phyloP scores from a whole-genome alignment of 2,797 vertebrate genomes.

The Scomberomorus guttatus region DNA sequence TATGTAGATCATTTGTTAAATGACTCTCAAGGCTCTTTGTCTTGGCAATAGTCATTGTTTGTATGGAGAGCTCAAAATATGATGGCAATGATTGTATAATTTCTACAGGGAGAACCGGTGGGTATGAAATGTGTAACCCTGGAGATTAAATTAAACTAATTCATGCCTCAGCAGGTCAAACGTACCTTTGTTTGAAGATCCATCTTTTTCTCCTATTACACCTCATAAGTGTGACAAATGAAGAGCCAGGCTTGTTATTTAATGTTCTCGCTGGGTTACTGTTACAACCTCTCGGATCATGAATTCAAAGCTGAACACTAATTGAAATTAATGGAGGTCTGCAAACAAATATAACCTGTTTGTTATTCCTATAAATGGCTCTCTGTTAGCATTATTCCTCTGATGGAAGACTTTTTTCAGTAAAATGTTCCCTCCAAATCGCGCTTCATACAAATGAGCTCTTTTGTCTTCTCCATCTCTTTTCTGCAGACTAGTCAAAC shows the following conservation, averaged over 20 bases:
- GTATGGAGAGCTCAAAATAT: conserved; percentile 7
- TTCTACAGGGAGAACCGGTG: conserved; percentile 45
- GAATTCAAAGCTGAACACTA: conserved; percentile 35
- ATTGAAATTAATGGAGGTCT: conserved; percentile 43
- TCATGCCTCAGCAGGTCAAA: conserved; percentile 39
- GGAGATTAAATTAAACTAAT: conserved; percentile 56
- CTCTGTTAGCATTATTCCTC: conserved; percentile 10
- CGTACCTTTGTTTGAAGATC: conserved; percentile 35
- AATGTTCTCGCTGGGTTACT: conserved; percentile 31
- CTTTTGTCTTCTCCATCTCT: conserved; percentile 37
- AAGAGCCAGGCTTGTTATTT: conserved; percentile 40
- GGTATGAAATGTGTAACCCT: conserved; percentile 51
- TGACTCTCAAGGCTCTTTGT: not conserved
- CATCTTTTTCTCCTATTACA: conserved; percentile 46
- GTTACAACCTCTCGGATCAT: conserved; percentile 31
- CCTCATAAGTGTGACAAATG: conserved; percentile 61
- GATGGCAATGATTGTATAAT: conserved; percentile 30
- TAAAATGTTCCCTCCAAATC: conserved; percentile 23
- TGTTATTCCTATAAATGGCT: conserved; percentile 26
- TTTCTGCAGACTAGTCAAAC: conserved; percentile 33
- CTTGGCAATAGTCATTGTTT: not conserved
- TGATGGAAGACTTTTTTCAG: conserved; percentile 1
- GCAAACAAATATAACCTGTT: conserved; percentile 29
- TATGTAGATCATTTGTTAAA: not conserved
- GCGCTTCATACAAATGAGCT: conserved; percentile 28